Conservation (phyloP, 2,797 vertebrate genomes). For the Serranus cabrilla region DNA sequence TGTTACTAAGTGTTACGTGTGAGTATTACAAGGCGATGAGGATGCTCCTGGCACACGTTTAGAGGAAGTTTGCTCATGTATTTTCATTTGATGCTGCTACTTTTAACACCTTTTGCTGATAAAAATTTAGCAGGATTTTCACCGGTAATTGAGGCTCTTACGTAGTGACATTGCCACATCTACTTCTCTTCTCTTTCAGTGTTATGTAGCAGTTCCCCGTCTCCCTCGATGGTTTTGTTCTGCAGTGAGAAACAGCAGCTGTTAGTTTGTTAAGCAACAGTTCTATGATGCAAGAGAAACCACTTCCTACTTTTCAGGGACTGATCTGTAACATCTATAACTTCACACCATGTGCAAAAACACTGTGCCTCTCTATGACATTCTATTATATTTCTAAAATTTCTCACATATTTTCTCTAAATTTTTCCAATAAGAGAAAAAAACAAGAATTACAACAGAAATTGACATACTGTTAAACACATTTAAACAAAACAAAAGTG, state of each 20-base stretch:
- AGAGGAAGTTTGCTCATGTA: background rate
- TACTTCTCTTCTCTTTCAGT: no score
- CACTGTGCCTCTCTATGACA: no score
- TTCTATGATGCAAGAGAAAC: slow-evolving; percentile 33
- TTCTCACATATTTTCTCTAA: no score
- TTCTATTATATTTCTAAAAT: no score
- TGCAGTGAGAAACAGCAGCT: background rate
- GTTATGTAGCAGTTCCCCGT: background rate
- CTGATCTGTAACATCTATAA: background rate
- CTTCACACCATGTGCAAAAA: background rate
- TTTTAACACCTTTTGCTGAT: background rate
- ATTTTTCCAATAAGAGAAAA: no score
- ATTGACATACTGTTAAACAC: no score
- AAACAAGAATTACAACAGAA: no score
- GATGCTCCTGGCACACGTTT: background rate
- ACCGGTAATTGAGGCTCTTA: background rate
- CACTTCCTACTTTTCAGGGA: slow-evolving; percentile 32
- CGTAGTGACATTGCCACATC: background rate
- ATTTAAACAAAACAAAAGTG: no score
- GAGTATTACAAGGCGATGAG: background rate
- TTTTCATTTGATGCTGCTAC: background rate
- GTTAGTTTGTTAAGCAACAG: slow-evolving; percentile 24
- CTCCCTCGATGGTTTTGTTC: background rate
- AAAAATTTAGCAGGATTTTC: background rate
- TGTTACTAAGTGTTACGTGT: background rate